phyloP scores from a whole-genome alignment of 2,113 vertebrate genomes.

The Ornithorhynchus anatinus region DNA sequence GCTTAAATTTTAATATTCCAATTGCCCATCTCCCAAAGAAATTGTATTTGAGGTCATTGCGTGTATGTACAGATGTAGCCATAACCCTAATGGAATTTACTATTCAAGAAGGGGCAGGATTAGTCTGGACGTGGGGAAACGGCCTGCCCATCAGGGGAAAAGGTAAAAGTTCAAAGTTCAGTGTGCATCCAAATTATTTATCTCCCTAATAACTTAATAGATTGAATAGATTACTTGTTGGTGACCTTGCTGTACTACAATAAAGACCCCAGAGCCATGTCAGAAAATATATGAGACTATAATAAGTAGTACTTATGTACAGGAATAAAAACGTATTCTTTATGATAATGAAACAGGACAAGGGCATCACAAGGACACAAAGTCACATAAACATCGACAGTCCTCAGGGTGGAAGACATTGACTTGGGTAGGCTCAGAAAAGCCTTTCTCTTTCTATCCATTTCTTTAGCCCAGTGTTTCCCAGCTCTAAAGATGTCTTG shows the following conservation, averaged over 20 bases:
- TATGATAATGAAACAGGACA: slow-evolving; percentile 73
- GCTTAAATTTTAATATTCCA: slow-evolving; percentile 77
- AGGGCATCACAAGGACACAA: slow-evolving; percentile 76
- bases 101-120: slow-evolving; percentile 54
- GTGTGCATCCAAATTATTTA: slow-evolving; percentile 89
- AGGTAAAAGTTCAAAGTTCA: slow-evolving; percentile 93
- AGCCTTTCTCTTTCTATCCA: neutral
- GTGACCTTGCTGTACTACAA: slow-evolving; percentile 83
- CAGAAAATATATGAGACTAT: slow-evolving; percentile 63
- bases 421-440: neutral
- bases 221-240: slow-evolving; percentile 81
- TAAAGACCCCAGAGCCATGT: slow-evolving; percentile 55
- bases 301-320: slow-evolving; percentile 52
- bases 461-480: neutral
- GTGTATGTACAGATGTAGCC: slow-evolving; percentile 71
- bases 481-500: neutral
- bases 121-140: slow-evolving; percentile 63
- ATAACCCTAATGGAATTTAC: slow-evolving; percentile 87
- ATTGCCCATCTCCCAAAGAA: slow-evolving; percentile 73
- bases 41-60: slow-evolving; percentile 66
- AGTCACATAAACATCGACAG: neutral
- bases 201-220: slow-evolving; percentile 93
- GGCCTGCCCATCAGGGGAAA: slow-evolving; percentile 77
- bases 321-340: slow-evolving; percentile 68
- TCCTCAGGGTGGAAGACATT: neutral